Evolutionary conservation across 2,113 vertebrate species (phyloP).

Genomic region (Pionites leucogaster): DNA sequence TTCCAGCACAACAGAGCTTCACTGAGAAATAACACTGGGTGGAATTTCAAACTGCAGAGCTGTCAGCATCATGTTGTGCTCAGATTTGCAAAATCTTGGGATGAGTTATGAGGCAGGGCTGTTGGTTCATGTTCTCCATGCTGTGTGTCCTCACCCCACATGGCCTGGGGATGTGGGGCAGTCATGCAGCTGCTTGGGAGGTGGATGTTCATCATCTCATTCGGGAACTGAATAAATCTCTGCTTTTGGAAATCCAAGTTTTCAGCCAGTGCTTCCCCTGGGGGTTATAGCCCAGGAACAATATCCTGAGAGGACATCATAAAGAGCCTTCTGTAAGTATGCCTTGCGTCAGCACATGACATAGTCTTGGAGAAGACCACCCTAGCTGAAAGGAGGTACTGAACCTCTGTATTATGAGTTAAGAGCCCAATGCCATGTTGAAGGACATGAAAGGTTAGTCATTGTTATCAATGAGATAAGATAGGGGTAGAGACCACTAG

Average conservation of each 20-base stretch:
- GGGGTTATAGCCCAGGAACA: not conserved
- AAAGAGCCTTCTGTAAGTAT: not conserved
- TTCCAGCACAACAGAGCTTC: slow-evolving; percentile 10
- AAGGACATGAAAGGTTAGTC: not conserved
- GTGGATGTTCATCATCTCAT: not conserved
- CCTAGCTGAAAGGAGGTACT: not conserved
- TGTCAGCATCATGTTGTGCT: not conserved
- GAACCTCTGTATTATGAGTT: not conserved
- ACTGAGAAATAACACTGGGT: not conserved
- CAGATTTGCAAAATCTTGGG: not conserved
- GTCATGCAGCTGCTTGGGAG: not conserved
- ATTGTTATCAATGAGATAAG: not conserved
- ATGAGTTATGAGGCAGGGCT: not conserved
- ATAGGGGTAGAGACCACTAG: not conserved
- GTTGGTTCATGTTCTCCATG: not conserved
- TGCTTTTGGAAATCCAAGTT: not conserved
- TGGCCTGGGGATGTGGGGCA: not conserved
- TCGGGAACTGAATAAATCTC: not conserved
- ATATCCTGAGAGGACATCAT: not conserved
- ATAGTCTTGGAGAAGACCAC: not conserved
- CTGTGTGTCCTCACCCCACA: not conserved
- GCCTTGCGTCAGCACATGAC: not conserved
- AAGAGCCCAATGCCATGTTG: not conserved
- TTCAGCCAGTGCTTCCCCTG: not conserved
- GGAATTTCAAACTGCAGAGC: not conserved